A percentile compares a stretch with the other conserved stretches of the same genome.
Conservation (phyloP, 2,113 vertebrate genomes). For the Sapajus apella region DNA sequence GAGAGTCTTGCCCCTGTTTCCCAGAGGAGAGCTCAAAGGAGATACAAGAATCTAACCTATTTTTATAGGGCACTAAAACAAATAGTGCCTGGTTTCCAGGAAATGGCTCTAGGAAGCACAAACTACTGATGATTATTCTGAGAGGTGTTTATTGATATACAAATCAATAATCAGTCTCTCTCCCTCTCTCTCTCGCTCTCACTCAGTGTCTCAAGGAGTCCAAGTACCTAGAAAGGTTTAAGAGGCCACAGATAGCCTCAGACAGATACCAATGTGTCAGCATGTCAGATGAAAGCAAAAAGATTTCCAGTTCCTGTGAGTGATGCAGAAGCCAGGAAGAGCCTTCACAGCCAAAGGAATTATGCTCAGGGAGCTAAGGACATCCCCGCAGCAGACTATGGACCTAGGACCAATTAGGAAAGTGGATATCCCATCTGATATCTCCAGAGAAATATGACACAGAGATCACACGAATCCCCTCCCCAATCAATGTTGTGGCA, state of each 20-base stretch:
- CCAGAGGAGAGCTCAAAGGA: background rate
- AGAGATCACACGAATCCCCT: background rate
- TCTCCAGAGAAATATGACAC: background rate
- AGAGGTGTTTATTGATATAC: background rate
- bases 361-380: background rate
- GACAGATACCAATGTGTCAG: background rate
- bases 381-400: background rate
- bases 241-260: background rate
- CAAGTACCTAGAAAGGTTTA: background rate
- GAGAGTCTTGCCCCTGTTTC: background rate
- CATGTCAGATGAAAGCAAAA: background rate
- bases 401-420: background rate
- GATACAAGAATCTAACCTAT: background rate
- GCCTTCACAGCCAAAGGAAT: background rate
- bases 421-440: background rate
- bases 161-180: background rate
- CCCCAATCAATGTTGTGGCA: background rate
- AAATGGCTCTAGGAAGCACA: background rate
- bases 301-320: background rate
- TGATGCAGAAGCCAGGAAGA: background rate
- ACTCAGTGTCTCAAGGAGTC: background rate
- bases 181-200: too few relatives aligned
- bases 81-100: background rate
- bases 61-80: background rate
- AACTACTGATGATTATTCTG: background rate